Evolutionary conservation across 1,140 invertebrate species (phyloP), one percentile per base, ranked within the genome.

Genomic region (Campoletis sonorensis): DNA sequence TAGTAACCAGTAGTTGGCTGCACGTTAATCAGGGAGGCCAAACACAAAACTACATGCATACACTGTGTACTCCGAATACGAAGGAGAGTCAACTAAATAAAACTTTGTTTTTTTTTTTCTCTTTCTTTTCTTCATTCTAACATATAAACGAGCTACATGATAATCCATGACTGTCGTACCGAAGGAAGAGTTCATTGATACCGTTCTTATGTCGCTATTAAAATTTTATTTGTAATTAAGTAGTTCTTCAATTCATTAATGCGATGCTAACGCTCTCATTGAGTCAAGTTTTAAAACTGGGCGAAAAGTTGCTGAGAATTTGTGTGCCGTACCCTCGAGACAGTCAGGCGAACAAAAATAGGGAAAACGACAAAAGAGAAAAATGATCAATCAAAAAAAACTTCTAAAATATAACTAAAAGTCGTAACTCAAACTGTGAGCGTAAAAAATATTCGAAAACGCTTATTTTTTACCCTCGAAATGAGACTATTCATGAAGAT

Each of bases 31-130:
- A 91, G 89, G 89, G 85, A 91, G 87, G 88, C 89, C 89, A 91
- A 91, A 92, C 90, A 92, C 90, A 91, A 91, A 92, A 92, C 91
- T 91, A 92, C 90, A 91, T 91, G 90, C 91, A 91, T 92, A 92
- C 90, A 91, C 89, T 92, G 90, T 91, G 90, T 91, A 92, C 91
- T 91, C 89, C 87, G 89, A 88, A 92, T 91, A 91, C 89, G 85
- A 86, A 87, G 86, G 79, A 82, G 80, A 81, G 49, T 58, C 87
- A 83, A 86, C 88, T 88, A 89, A 85, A 87, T 89, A 89, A 81
- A 85, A 85, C 79, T 84, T 83, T 86, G 16, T 49, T 81, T 73
- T 30, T 27, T n/a, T 51, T 76, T 49, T 81, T 73, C n/a, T 27
- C 11, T 51, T 76, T 58, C 58, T 51, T 76, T 68, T 68, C 8